Conservation (phyloP, 2,888 invertebrate species). For the Mythimna lalbum region DNA sequence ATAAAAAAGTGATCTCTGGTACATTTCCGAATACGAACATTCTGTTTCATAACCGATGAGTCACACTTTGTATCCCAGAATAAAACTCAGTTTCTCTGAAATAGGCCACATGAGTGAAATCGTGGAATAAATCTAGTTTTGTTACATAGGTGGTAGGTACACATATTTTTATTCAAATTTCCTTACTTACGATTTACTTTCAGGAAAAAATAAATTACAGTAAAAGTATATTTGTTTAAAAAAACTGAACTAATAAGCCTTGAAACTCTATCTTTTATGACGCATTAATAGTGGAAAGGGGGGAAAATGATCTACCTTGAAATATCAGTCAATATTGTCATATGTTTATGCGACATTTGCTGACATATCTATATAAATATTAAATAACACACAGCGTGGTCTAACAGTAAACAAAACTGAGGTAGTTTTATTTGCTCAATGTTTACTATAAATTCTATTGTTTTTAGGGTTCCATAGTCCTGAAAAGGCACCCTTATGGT, state of each 20-base stretch:
- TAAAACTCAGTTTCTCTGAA: no score
- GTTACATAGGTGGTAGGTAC: no score
- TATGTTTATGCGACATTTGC: conserved; percentile 1
- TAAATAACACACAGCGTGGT: conserved; percentile 15
- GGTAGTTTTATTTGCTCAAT: conserved; percentile 21
- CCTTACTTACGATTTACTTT: neutral
- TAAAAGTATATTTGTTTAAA: no score
- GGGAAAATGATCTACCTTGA: neutral
- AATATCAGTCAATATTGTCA: conserved; percentile 31
- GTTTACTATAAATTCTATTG: conserved; percentile 9
- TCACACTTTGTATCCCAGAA: no score
- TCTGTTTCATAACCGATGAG: no score
- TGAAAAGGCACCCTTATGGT: no score
- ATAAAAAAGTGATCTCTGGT: no score
- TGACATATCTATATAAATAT: conserved; percentile 27
- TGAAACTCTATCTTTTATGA: neutral
- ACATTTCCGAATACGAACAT: no score
- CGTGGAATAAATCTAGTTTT: no score
- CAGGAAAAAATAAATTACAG: neutral
- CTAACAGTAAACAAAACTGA: conserved; percentile 26
- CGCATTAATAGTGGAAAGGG: neutral
- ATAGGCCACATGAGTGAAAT: no score
- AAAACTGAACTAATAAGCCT: neutral
- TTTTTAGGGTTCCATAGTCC: neutral
- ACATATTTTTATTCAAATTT: no score